Evolutionary conservation across 1,140 invertebrate species (phyloP).

Genomic region (Hylaeus volcanicus): DNA sequence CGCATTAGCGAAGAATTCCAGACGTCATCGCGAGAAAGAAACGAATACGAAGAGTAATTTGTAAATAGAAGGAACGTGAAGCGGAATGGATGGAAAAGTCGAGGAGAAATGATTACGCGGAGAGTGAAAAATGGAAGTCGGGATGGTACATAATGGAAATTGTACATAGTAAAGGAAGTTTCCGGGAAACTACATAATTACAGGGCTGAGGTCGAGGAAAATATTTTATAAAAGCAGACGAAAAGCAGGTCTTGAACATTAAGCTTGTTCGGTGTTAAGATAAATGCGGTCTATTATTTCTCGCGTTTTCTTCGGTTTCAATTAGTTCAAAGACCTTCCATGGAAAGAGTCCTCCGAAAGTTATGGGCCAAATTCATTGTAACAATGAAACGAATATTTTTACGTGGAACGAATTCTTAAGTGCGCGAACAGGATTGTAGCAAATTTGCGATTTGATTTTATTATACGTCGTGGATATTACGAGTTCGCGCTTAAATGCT

Average conservation of each 20-base stretch:
- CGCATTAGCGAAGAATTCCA: background rate
- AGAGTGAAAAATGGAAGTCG: conserved; percentile 4
- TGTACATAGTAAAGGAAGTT: background rate
- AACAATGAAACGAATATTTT: too few relatives aligned
- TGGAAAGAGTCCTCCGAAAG: too few relatives aligned
- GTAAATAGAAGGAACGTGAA: background rate
- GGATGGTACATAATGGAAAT: conserved; percentile 6
- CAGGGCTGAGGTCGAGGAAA: background rate
- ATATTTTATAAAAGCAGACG: background rate
- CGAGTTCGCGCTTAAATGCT: too few relatives aligned
- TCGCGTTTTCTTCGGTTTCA: background rate
- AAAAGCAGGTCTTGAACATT: background rate
- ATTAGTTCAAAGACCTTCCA: background rate
- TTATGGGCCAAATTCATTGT: too few relatives aligned
- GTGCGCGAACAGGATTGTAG: too few relatives aligned
- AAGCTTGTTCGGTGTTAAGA: background rate
- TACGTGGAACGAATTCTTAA: too few relatives aligned
- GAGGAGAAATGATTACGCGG: background rate
- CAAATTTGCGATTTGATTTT: too few relatives aligned
- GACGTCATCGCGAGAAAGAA: background rate
- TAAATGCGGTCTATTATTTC: background rate
- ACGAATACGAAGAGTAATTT: background rate
- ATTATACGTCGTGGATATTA: too few relatives aligned
- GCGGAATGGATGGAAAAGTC: background rate
- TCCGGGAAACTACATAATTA: conserved; percentile 12